phyloP scores from a whole-genome alignment of 2,113 vertebrate genomes.

The Ammodytes dubius region DNA sequence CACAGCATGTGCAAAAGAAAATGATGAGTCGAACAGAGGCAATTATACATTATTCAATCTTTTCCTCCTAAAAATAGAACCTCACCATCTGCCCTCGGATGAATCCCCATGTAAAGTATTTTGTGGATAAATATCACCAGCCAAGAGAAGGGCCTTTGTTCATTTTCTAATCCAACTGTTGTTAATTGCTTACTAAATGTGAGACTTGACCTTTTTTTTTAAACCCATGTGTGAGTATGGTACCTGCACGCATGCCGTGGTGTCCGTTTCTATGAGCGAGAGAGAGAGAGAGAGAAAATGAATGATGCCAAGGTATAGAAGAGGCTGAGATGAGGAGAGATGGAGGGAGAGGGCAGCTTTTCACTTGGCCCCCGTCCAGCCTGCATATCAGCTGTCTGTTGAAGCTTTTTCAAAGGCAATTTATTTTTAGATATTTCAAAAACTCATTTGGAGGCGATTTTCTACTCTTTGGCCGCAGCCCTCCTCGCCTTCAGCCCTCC shows the following conservation, averaged over 20 bases:
- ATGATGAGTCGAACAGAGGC: slow-evolving; percentile 50
- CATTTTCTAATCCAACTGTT: slow-evolving; percentile 47
- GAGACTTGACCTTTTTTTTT: slow-evolving; percentile 51
- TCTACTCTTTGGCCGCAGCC: slow-evolving; percentile 57
- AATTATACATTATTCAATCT: slow-evolving; percentile 72
- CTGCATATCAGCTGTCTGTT: slow-evolving; percentile 74
- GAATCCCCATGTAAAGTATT: slow-evolving; percentile 44
- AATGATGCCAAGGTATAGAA: slow-evolving; percentile 48
- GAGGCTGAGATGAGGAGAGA: slow-evolving; percentile 59
- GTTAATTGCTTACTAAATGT: slow-evolving; percentile 57
- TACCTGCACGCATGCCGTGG: slow-evolving; percentile 11
- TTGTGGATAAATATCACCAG: slow-evolving; percentile 52
- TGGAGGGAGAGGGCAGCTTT: slow-evolving; percentile 68
- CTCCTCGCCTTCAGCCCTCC: slow-evolving; percentile 45
- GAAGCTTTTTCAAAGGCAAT: slow-evolving; percentile 81
- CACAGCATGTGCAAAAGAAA: slow-evolving; percentile 28
- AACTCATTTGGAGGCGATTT: slow-evolving; percentile 82
- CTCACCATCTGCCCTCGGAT: slow-evolving; percentile 69
- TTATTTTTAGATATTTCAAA: slow-evolving; percentile 85
- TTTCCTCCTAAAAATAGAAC: slow-evolving; percentile 69
- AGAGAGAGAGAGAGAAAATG: slow-evolving; percentile 37
- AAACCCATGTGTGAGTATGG: slow-evolving; percentile 29
- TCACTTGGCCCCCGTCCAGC: slow-evolving; percentile 72
- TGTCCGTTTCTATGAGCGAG: neutral
- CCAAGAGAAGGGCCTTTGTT: slow-evolving; percentile 51